Conservation (phyloP, 1,140 invertebrate species). For the Ceratoteleas bidentatus region DNA sequence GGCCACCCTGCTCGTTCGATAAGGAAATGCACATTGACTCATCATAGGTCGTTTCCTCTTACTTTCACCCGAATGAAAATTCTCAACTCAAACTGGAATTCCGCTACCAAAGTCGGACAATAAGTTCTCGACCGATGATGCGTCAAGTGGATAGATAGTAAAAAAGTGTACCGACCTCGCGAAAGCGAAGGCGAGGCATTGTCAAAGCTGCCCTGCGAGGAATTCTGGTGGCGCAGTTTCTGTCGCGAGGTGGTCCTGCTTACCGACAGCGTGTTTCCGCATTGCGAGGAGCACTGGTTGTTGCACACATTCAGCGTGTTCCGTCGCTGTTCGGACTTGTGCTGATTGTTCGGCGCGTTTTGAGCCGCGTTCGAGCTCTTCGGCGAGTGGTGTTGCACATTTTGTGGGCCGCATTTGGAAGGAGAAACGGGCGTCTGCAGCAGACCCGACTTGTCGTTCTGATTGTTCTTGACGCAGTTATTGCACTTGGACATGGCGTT, state of each 20-base stretch:
- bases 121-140: too few species aligned
- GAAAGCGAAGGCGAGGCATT: constrained; percentile 84
- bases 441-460: constrained; percentile 74
- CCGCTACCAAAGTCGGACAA: too few species aligned
- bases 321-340: constrained; percentile 73
- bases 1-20: too few species aligned
- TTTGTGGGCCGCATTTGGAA: constrained; percentile 70
- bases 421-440: constrained; percentile 76
- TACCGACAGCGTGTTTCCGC: constrained; percentile 80
- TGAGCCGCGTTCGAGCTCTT: constrained; percentile 75
- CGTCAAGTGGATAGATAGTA: constrained; percentile 68
- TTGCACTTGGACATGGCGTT: constrained; percentile 73
- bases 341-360: constrained; percentile 73
- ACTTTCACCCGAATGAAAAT: too few species aligned
- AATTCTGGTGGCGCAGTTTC: constrained; percentile 84
- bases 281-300: constrained; percentile 81
- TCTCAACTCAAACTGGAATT: too few species aligned
- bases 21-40: too few species aligned
- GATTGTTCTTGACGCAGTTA: constrained; percentile 79
- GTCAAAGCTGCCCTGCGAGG: constrained; percentile 83
- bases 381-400: constrained; percentile 74
- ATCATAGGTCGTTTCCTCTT: too few species aligned
- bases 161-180: constrained; percentile 77
- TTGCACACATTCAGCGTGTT: constrained; percentile 76
- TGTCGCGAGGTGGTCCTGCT: constrained; percentile 77